These are phyloP conservation scores for Zelostemma sp. DNA, from an alignment of 1,140 invertebrate genomes.

Conservation along the genomic window DNA sequence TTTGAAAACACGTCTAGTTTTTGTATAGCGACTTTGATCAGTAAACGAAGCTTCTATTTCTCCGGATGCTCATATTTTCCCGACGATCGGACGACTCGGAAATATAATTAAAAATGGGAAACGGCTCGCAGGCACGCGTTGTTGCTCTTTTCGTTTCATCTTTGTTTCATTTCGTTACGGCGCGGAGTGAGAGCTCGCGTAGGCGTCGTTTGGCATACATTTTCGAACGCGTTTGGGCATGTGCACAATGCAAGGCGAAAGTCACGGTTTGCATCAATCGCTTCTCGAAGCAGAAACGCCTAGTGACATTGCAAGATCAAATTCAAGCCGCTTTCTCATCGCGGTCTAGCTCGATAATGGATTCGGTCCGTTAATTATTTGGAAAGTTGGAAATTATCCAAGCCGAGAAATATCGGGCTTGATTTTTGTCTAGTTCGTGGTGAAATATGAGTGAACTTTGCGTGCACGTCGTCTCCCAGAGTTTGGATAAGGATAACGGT, in stretches of 20 bases:
- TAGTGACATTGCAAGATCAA: conserved; percentile 4
- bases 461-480: conserved; percentile 25
- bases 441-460: too few relatives aligned
- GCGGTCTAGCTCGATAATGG: background rate
- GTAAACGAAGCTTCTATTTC: too few relatives aligned
- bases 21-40: too few relatives aligned
- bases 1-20: too few relatives aligned
- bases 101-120: too few relatives aligned
- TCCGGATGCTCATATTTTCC: too few relatives aligned
- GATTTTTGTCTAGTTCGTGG: too few relatives aligned
- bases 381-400: background rate
- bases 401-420: too few relatives aligned
- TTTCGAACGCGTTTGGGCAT: background rate
- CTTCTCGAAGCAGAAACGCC: conserved; percentile 2
- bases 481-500: conserved; percentile 22
- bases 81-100: too few relatives aligned
- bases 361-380: background rate
- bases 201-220: background rate
- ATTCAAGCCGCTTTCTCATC: background rate
- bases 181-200: background rate
- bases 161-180: conserved; percentile 1
- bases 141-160: too few relatives aligned
- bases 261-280: conserved; percentile 1
- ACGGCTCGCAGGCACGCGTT: too few relatives aligned
- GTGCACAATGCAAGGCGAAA: background rate